Evolutionary conservation across 2,888 invertebrate genomes (phyloP), one percentile per base, ranked within the genome.

Genomic region (Plebejus anna): DNA sequence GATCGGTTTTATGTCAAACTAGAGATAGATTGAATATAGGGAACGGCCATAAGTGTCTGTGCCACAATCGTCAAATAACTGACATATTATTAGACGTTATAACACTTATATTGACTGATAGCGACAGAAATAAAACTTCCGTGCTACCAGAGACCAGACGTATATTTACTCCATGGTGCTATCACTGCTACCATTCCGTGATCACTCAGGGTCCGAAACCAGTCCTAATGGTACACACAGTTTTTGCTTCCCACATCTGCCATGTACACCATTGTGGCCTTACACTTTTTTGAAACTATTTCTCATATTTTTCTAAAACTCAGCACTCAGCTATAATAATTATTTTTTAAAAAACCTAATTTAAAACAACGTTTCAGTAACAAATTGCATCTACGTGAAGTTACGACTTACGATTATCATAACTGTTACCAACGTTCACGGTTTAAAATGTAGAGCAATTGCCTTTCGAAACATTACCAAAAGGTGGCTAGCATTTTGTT

Each of bases 381-480:
- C 59, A 59, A 59, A 59, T 16, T 22, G 7, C 22, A 61, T 28
- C 61, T 61, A 28, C 28, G 61, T 61, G 61, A 28, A 32, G 32
- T 32, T 66, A 66, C 66, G 5, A 36, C 4, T 32, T 66, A 66
- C 66, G 5, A 66, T 11, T 66, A 66, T 66, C 32, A 32, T 32
- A 66, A 66, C 36, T 66, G 22, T 66, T 11, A 7, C 32, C 32
- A 66, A 66, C 13, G 32, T 32, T 11, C 66, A 66, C 22, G 66
- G 32, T 66, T 66, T 32, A 66, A 32, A 66, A 66, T 66, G 32
- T 66, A 66, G 66, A 32, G 13, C 66, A 66, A 66, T 36, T 36
- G 32, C 36, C 66, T 66, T 66, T 66, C 16, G 32, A 66, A 66
- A 36, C 16, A 36, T 66, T 36, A 32, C 66, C 32, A 5, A 66